Base-by-base conservation (phyloP, 2,797 vertebrate species). In the Tadarida brasiliensis region DNA sequence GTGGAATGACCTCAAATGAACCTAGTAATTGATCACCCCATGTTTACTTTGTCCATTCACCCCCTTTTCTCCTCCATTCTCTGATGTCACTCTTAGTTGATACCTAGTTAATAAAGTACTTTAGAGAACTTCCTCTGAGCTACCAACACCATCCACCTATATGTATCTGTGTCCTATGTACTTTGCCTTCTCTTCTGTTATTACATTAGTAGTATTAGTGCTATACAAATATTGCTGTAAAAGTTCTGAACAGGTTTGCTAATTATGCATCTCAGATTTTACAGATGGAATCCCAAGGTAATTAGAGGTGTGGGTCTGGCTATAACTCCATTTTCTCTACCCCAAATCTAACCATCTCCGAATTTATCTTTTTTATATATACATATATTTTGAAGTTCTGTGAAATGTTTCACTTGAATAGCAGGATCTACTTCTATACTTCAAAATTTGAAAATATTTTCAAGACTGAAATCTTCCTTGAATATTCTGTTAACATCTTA, bases 31-130 rank as follows among this genome's bases (percentile, higher is more conserved):
- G 15, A 56, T 83, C 28, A 77, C 10, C 70, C 12, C 59, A 2
- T 77, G 8, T 84, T 88, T 84, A 84, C 71, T 88, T 95, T 88
- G 71, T 82, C n/a, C 44, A 47, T 67, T 88, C 14, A 57, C 56
- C 20, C 51, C 17, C 63, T 24, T 65, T 76, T 73, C 44, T 49
- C 20, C 51, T 70, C 22, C 65, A 84, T 9, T 83, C 19, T 88
- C 35, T 47, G 67, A 33, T n/a, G 47, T 63, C 54, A 77, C 12
- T 56, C 28, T 84, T 84, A 33, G 33, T 12, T 70, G 28, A 63
- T 77, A 88, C 3, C 30, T 77, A 56, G 16, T 77, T 71, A 49
- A 56, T 61, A 70, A 70, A 77, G 49, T 92, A 95, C 84, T 57
- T 83, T 71, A 67, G 68, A 87, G 61, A 59, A 68, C 26, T 51